Evolutionary conservation across 2,113 vertebrate genomes (phyloP).

Genomic region (Platysternon megacephalum): DNA sequence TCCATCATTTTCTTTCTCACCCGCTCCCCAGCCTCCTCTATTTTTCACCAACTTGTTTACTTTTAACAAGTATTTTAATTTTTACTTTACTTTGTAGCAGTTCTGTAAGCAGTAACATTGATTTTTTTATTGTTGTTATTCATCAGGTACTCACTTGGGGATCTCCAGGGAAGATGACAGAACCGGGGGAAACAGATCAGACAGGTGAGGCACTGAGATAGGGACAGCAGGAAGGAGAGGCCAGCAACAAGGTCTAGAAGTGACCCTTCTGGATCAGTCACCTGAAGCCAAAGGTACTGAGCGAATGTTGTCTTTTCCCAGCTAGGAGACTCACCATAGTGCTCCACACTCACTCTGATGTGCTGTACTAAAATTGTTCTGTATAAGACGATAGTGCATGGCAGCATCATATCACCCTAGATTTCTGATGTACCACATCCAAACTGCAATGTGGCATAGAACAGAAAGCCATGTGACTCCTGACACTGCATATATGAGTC

Average conservation of each 20-base stretch:
- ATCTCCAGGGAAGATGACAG: not conserved
- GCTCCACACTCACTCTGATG: not conserved
- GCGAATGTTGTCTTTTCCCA: rapidly evolving
- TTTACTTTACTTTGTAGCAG: not conserved
- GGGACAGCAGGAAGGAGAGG: rapidly evolving
- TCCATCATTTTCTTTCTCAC: not conserved
- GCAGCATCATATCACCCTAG: rapidly evolving
- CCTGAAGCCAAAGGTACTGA: not conserved
- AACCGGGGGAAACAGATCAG: not conserved
- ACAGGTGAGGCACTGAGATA: not conserved
- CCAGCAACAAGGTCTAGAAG: not conserved
- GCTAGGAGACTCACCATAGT: rapidly evolving
- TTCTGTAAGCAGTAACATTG: not conserved
- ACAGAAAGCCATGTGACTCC: not conserved
- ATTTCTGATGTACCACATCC: rapidly evolving
- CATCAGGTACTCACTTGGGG: not conserved
- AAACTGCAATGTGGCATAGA: rapidly evolving
- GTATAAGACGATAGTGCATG: not conserved
- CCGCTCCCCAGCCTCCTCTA: not conserved
- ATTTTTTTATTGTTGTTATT: not conserved
- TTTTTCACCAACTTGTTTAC: not conserved
- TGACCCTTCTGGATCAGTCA: not conserved
- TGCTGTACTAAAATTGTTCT: not conserved
- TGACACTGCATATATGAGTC: not conserved
- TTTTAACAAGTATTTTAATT: not conserved